Evolutionary conservation across 2,888 invertebrate species (phyloP), one percentile per base, ranked within the genome.

Genomic region (Suillia variegata): DNA sequence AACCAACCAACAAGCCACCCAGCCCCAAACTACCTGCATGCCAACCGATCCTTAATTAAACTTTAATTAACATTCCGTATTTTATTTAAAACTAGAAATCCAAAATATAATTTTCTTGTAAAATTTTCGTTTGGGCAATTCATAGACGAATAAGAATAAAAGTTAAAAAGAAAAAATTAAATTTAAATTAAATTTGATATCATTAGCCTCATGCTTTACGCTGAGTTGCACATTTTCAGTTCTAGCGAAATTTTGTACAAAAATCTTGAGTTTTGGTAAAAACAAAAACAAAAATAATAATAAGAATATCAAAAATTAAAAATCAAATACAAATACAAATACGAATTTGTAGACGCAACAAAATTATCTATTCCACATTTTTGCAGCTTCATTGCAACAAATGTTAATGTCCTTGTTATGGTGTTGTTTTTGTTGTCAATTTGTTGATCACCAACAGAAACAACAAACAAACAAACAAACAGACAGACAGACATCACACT

Each of bases 371-470:
- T 55, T 54, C 59, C 59, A 59, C 59, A 59, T 59, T 59, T 59
- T 59, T 59, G 59, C 59, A 49, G 70, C 73, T 71, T 72, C 74
- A 72, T 68, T 68, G 74, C 74, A 63, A 58, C 64, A 58, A 62
- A 64, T 45, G 45, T 20, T 45, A 45, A 45, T 45, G 45, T 45
- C 45, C 45, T 45, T 20, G 45, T 45, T 6, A 45, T 20, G 45
- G 17, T 45, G 17, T 45, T 45, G 45, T 38, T 38, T 8, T n/a
- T 38, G 15, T n/a, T 38, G 38, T n/a, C n/a, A 4, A n/a, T n/a
- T n/a, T 6, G 4, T 13, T n/a, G 38, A 38, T 31, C 31, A 31
- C 6, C 31, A 38, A 5, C 38, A 10, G 38, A 18, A 45, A 45
- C 20, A 45, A 45, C 45, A 45, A 45, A 8, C 6, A 8, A 38